A percentile compares a stretch with the other conserved stretches of the same genome.
phyloP scores from a whole-genome alignment of 1,140 invertebrate species.

The Tenebrio molitor region DNA sequence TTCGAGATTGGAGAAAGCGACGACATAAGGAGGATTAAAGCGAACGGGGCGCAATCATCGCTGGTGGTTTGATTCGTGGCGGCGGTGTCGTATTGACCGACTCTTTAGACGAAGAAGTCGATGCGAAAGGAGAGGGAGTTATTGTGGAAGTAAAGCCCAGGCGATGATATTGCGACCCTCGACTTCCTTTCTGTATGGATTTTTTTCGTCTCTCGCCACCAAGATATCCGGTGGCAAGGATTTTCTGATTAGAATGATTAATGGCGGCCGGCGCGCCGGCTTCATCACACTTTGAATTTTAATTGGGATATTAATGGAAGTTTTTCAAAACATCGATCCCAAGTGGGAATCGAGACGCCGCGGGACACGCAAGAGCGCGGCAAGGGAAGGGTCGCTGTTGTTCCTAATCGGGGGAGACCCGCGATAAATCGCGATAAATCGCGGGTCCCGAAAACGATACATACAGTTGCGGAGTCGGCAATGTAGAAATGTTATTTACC shows the following conservation, averaged over 20 bases:
- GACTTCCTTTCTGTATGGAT: background rate
- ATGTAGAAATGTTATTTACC: too few relatives aligned
- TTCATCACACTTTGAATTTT: conserved; percentile 22
- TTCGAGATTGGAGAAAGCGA: background rate
- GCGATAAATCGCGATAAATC: too few relatives aligned
- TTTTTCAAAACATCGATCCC: background rate
- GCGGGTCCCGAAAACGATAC: too few relatives aligned
- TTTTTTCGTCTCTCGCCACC: background rate
- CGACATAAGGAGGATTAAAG: background rate
- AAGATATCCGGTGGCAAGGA: background rate
- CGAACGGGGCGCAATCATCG: conserved; percentile 3
- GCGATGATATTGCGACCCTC: background rate
- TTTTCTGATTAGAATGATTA: conserved; percentile 26
- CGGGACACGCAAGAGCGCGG: background rate
- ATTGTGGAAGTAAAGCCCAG: conserved; percentile 8
- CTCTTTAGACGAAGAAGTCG: conserved; percentile 1
- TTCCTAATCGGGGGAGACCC: too few relatives aligned
- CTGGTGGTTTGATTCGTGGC: conserved; percentile 6
- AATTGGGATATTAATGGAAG: conserved; percentile 22
- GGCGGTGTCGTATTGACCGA: conserved; percentile 14
- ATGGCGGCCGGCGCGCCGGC: background rate
- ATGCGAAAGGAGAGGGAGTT: conserved; percentile 13
- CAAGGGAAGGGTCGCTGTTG: background rate
- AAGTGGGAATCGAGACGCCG: background rate
- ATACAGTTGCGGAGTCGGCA: too few relatives aligned